Evolutionary conservation across 2,888 invertebrate genomes (phyloP), one percentile per base, ranked within the genome.

Genomic region (Oscheius onirici): DNA sequence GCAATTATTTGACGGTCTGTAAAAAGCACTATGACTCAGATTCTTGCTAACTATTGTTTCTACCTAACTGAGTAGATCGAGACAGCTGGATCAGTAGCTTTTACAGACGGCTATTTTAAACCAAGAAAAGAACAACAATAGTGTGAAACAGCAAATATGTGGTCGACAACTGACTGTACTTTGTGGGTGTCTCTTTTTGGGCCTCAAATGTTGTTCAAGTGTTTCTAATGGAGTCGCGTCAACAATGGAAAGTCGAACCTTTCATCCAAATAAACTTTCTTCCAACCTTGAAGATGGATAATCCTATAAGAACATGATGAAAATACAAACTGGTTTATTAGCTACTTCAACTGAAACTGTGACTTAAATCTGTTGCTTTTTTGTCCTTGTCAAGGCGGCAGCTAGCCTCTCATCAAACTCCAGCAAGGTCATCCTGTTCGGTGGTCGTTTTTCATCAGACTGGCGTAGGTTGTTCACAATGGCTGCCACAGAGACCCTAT

Each of bases 401-500:
- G 63, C 70, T n/a, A 70, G 41, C 41, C 52, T 49, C 24, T 61
- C 43, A 41, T 70, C 70, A 43, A 70, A 70, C 17, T 70, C 70
- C 13, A 22, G 22, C 20, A 70, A 49, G 13, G 70, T 70, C 44
- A 70, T 52, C 22, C 70, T 41, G 17, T 40, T 52, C 13, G 70
- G 63, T 11, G 28, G 63, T 17, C 34, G 51, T 20, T 70, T 70
- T 24, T 52, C 63, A 52, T 70, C 70, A 6, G 61, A 43, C 17
- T 63, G 61, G n/a, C 63, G 51, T 2, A 54, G 40, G n/a, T 55
- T 54, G 41, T 55, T 65, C 6, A 71, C 65, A 55, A 86, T 81
- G 41, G 85, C 77, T 28, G 83, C 82, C 22, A 86, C 82, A 8
- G 85, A 86, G n/a, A 86, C 71, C 40, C 86, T 72, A 57, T 84